Conservation (phyloP, 2,888 invertebrate species). For the Catocala nupta region DNA sequence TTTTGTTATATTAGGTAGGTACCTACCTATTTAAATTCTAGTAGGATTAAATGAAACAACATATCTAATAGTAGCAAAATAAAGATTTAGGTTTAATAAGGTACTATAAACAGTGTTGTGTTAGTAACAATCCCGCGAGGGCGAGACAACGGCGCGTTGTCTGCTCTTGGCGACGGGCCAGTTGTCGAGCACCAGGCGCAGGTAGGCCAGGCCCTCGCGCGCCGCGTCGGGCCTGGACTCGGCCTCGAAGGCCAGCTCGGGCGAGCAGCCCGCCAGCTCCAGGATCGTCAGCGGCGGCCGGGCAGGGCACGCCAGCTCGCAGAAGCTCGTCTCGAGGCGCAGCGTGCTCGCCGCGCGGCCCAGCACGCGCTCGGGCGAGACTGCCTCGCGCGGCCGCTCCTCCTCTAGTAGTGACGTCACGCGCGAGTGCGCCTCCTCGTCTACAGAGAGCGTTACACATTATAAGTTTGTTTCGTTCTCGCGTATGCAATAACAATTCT, state of each 20-base stretch:
- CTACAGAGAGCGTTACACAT: slow-evolving; percentile 19
- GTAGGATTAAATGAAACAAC: too few species aligned
- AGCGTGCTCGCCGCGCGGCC: slow-evolving; percentile 47
- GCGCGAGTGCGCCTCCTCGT: slow-evolving; percentile 30
- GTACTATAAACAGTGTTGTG: too few species aligned
- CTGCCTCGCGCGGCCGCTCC: slow-evolving; percentile 18
- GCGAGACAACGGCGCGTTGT: too few species aligned
- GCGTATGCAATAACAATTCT: too few species aligned
- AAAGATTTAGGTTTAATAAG: too few species aligned
- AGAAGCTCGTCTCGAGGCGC: slow-evolving; percentile 44
- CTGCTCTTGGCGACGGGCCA: neutral
- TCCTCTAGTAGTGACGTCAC: slow-evolving; percentile 37
- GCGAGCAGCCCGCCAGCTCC: slow-evolving; percentile 49
- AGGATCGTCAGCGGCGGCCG: slow-evolving; percentile 48
- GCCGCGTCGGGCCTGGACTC: slow-evolving; percentile 48
- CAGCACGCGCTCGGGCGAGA: slow-evolving; percentile 42
- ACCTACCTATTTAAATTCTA: too few species aligned
- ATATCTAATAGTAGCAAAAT: too few species aligned
- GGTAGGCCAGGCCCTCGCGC: slow-evolving; percentile 56
- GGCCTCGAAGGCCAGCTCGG: slow-evolving; percentile 52
- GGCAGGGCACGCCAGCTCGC: slow-evolving; percentile 29
- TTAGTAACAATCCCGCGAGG: too few species aligned
- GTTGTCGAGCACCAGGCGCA: slow-evolving; percentile 54
- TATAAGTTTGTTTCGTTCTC: too few species aligned
- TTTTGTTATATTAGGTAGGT: too few species aligned